A percentile compares a stretch with the other conserved stretches of the same genome.
Conservation (phyloP, 2,888 invertebrate genomes). For the Urechis unicinctus region DNA sequence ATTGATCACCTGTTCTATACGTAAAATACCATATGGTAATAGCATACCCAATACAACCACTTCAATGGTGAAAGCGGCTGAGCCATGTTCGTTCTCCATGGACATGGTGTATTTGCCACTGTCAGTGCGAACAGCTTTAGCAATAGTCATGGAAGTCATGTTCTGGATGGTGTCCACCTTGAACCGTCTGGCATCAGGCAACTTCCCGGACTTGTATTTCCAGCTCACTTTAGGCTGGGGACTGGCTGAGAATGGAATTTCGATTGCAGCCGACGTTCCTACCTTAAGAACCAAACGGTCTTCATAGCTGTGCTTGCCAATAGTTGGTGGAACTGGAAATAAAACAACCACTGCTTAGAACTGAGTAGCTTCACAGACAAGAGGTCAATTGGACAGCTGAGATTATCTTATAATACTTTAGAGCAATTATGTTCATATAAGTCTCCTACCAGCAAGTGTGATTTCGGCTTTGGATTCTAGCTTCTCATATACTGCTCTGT, state of each 20-base stretch:
- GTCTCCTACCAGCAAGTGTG: constrained; percentile 33
- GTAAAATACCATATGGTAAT: constrained; percentile 36
- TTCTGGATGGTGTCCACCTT: constrained; percentile 17
- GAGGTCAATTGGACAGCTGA: too few relatives aligned
- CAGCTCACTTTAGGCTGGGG: constrained; percentile 26
- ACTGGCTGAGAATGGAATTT: constrained; percentile 25
- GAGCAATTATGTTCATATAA: background rate
- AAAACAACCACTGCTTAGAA: constrained; percentile 21
- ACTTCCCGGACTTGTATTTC: constrained; percentile 20
- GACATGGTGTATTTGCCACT: constrained; percentile 23
- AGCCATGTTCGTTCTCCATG: constrained; percentile 82
- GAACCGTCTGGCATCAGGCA: constrained; percentile 17
- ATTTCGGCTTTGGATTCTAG: constrained; percentile 35
- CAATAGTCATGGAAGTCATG: constrained; percentile 20
- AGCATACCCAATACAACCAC: constrained; percentile 58
- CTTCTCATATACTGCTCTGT: constrained; percentile 28
- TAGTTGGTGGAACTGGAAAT: constrained; percentile 20
- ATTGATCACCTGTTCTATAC: background rate
- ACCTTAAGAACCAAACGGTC: constrained; percentile 22
- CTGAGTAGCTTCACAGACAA: too few relatives aligned
- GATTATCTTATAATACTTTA: too few relatives aligned
- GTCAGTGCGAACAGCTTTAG: constrained; percentile 33
- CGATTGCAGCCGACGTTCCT: constrained; percentile 22
- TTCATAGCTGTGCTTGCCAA: constrained; percentile 17
- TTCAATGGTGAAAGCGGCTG: constrained; percentile 37